Conservation (phyloP, 2,888 invertebrate genomes). For the Heliconius ethilla region DNA sequence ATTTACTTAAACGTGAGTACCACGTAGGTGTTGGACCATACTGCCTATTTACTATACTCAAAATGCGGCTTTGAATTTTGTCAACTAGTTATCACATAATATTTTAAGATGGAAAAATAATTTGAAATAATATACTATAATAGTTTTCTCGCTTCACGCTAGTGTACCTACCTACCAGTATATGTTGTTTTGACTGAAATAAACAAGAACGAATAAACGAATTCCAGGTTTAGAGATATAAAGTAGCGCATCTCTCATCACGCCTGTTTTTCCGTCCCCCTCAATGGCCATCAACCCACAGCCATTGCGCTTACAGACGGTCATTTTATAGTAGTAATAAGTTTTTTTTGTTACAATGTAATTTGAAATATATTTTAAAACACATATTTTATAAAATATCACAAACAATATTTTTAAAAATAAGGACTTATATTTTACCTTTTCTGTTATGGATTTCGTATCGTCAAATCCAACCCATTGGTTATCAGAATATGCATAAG, state of each 20-base stretch:
- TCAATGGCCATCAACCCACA: not conserved
- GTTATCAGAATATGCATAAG: constrained; percentile 88
- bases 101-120: not conserved
- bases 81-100: not conserved
- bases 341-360: no score
- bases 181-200: not conserved
- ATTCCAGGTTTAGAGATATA: not conserved
- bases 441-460: constrained; percentile 87
- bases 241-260: not conserved
- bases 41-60: not conserved
- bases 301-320: not conserved
- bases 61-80: not conserved
- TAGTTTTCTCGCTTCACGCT: not conserved
- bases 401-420: not conserved
- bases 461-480: constrained; percentile 97
- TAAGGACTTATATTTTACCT: constrained; percentile 73
- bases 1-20: not conserved
- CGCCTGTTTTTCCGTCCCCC: not conserved
- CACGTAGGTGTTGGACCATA: not conserved
- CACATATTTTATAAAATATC: not conserved
- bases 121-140: not conserved
- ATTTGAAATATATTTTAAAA: not conserved
- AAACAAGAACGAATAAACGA: not conserved
- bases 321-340: no score
- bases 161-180: not conserved